Evolutionary conservation across 2,113 vertebrate genomes (phyloP).

Genomic region (Azemiops feae): DNA sequence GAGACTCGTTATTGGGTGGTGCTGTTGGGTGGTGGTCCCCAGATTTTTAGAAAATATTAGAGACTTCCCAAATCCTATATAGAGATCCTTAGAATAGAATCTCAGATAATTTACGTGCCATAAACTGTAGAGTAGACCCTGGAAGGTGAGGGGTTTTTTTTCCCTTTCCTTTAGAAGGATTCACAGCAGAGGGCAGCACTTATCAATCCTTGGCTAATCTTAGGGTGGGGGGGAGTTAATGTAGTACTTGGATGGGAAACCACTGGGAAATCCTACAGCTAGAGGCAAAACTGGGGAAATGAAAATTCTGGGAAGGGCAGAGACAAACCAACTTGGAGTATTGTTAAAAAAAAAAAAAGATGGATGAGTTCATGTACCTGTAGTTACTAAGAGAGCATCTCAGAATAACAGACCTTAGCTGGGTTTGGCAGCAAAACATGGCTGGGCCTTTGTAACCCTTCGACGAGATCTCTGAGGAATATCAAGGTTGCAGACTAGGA

Average conservation of each 20-base stretch:
- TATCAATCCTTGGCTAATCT: background rate
- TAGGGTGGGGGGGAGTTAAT: background rate
- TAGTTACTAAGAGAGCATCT: background rate
- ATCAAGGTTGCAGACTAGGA: background rate
- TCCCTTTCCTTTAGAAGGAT: background rate
- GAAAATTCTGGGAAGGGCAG: background rate
- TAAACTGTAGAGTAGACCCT: background rate
- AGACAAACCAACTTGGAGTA: background rate
- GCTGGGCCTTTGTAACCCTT: background rate
- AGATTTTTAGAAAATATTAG: background rate
- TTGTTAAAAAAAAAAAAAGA: background rate
- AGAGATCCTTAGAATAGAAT: background rate
- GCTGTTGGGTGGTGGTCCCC: background rate
- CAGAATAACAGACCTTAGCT: background rate
- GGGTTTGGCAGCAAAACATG: background rate
- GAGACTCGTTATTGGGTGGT: background rate
- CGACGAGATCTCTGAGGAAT: background rate
- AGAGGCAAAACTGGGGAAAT: background rate
- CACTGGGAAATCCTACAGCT: background rate
- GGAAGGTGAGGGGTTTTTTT: background rate
- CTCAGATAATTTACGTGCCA: background rate
- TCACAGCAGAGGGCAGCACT: background rate
- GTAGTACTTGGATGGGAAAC: background rate
- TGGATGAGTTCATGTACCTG: background rate
- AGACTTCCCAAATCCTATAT: background rate